Evolutionary conservation across 1,140 invertebrate species (phyloP), one percentile per base, ranked within the genome.

Genomic region (Heliothis subflexa): DNA sequence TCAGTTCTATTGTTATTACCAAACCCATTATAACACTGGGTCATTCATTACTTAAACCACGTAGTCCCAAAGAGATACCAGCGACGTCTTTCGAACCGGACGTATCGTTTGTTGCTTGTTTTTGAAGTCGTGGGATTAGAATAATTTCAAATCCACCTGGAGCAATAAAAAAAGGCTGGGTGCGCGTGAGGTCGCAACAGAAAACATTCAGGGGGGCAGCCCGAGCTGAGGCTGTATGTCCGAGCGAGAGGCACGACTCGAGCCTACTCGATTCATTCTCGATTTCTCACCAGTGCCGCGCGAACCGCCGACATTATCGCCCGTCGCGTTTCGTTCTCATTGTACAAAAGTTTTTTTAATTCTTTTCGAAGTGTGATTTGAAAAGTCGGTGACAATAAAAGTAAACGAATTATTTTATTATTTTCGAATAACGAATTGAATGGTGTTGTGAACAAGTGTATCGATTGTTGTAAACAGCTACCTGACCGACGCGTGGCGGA

Each of bases 241-340:
- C 64, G 86, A 91, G 90, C 84, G 90, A 92, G 89, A 92, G 82
- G 90, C 83, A 86, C 82, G 73, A 88, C 66, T 40, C 76, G 73
- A 79, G 81, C 80, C 79, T 80, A 83, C 72, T 77, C 82, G 78
- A 85, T 87, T 88, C 88, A 88, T 88, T 88, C 88, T 90, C 88
- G 83, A 91, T 88, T 88, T 83, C 84, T 86, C 84, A 82, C 83
- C 90, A 93, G 91, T 93, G 83, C 86, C 90, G 91, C 91, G 91
- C 86, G 81, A 86, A 86, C 89, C 88, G 88, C 84, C 81, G 83
- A 84, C 81, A 79, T 81, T 74, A 82, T 66, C 70, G 84, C 78
- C 78, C 79, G 89, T 88, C 73, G 83, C 81, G 83, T 83, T 74
- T 78, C 68, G 74, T 78, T 78, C 80, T 81, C 33, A 61, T 80